These are phyloP conservation scores for Cantharis lateralis DNA, from an alignment of 2,888 invertebrate species.

Conservation along the genomic window DNA sequence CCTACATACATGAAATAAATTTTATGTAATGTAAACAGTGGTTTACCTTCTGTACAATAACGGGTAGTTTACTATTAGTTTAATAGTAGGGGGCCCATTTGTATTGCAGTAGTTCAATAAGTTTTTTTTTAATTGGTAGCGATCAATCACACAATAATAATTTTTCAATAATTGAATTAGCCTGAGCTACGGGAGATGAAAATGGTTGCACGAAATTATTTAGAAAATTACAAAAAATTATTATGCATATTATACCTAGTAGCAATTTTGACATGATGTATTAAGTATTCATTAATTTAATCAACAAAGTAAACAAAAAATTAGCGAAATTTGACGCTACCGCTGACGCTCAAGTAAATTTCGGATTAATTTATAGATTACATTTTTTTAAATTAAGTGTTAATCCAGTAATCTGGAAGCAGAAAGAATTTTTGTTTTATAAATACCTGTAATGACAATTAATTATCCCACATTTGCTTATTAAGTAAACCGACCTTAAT, in stretches of 20 bases:
- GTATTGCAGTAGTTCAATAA: conserved; percentile 11
- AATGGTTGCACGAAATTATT: background rate
- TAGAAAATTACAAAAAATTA: background rate
- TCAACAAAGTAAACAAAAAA: background rate
- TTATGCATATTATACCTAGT: background rate
- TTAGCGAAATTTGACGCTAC: background rate
- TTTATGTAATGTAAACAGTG: conserved; percentile 9
- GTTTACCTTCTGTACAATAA: conserved; percentile 17
- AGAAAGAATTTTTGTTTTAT: too few relatives aligned
- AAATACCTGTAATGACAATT: background rate
- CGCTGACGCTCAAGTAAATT: background rate
- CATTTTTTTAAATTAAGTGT: too few relatives aligned
- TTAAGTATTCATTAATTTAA: background rate
- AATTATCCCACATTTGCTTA: background rate
- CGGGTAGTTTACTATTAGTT: conserved; percentile 15
- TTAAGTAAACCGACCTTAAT: background rate
- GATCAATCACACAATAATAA: background rate
- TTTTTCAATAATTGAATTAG: background rate
- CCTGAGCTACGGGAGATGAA: background rate
- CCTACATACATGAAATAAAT: background rate
- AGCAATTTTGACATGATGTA: background rate
- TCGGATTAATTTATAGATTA: too few relatives aligned
- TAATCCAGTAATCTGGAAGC: too few relatives aligned
- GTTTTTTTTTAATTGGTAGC: background rate
- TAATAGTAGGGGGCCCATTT: conserved; percentile 14